A percentile compares a stretch with the other conserved stretches of the same genome.
Conservation (phyloP, 2,888 invertebrate genomes). For the Gasteruption jaculator region DNA sequence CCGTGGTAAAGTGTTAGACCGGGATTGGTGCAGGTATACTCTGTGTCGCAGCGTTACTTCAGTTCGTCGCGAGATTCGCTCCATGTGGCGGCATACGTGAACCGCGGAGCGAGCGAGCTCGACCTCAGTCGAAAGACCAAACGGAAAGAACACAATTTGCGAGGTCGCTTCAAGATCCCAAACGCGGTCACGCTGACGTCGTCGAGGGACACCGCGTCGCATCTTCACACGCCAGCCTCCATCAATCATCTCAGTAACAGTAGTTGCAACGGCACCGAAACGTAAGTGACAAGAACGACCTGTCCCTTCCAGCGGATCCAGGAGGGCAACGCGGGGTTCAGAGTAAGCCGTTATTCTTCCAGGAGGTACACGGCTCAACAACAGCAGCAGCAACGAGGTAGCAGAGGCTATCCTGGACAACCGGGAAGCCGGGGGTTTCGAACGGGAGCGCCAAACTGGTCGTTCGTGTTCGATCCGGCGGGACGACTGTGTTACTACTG, state of each 20-base stretch:
- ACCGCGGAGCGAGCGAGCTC: conserved; percentile 68
- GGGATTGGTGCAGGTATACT: conserved; percentile 42
- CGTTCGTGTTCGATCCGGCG: conserved; percentile 97
- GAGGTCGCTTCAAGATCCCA: conserved; percentile 63
- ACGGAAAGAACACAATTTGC: conserved; percentile 60
- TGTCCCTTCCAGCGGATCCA: neutral
- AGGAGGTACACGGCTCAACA: conserved; percentile 48
- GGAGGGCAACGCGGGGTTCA: no score
- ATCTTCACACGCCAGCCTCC: conserved; percentile 58
- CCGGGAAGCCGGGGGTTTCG: conserved; percentile 55
- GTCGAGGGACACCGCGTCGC: conserved; percentile 71
- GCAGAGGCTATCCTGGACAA: conserved; percentile 46
- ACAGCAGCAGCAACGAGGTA: conserved; percentile 48
- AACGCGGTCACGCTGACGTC: conserved; percentile 61
- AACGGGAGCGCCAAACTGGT: conserved; percentile 73
- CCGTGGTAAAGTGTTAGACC: conserved; percentile 27
- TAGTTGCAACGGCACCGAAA: conserved; percentile 66
- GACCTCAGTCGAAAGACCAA: conserved; percentile 71
- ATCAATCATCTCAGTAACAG: conserved; percentile 61
- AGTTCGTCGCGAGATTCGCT: conserved; percentile 72
- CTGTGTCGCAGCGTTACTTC: conserved; percentile 60
- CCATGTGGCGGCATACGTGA: conserved; percentile 65
- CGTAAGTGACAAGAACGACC: conserved; percentile 49
- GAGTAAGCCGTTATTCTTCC: no score
- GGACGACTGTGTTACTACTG: conserved; percentile 95